Base-by-base conservation (phyloP, 2,797 vertebrate genomes). In the Sciurus carolinensis region DNA sequence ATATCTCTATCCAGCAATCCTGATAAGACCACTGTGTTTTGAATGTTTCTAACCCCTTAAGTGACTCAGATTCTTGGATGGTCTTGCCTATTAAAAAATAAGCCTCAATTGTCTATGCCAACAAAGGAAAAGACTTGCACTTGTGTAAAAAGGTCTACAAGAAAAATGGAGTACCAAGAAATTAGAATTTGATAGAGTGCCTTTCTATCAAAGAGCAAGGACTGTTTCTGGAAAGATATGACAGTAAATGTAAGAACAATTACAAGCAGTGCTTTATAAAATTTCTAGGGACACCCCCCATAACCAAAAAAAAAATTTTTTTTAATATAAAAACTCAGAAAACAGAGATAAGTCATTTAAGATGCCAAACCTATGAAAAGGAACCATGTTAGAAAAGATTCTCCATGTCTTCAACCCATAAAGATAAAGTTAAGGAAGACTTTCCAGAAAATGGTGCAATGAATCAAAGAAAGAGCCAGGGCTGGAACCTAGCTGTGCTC, bases 161-260 rank as follows among this genome's bases (percentile, higher is more conserved):
- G 50, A 96, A 91, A 97, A 89, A 69, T 5, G 57, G 76, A 75
- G 66, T 36, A 66, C 59, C 1, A 12, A 91, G 75, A 76, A 91
- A 72, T 82, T 91, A 84, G 87, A 91, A 90, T 66, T 77, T 69
- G 24, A 67, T 24, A 54, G 82, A 85, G 84, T 12, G 10, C 14
- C 57, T 91, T 81, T 94, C 69, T 57, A 28, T 59, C 81, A 47
- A 11, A 87, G 66, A 72, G 50, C 77, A 73, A 76, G n/a, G 18
- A 33, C 66, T 90, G 20, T 57, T 89, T 93, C 77, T 54, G 3
- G 44, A 66, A 92, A 75, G 67, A 62, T 26, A 59, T 26, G 83
- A 73, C n/a, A 79, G 64, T 71, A 54, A 83, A 62, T 33, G 22
- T 10, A 82, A 81, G 33, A 92, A 92, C 17, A 84, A 87, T 73